phyloP scores from a whole-genome alignment of 2,797 vertebrate genomes.

The Clarias platycephalus region DNA sequence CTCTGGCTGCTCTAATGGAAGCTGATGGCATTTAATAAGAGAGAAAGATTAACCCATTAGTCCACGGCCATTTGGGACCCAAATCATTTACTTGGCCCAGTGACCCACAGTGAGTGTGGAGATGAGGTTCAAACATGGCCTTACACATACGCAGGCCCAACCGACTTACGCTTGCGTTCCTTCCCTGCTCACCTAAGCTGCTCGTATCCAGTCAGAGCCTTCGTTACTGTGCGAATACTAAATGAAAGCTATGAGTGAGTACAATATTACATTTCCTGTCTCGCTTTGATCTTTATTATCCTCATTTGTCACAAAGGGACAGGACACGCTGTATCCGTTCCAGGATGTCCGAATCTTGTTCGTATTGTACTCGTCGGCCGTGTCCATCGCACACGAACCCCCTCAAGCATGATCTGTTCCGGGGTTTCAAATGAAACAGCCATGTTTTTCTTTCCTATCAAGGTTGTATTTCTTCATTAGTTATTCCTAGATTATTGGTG shows the following conservation, averaged over 20 bases:
- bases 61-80: slow-evolving; percentile 55
- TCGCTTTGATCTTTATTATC: background rate
- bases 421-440: background rate
- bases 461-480: slow-evolving; percentile 90
- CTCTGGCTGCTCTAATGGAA: slow-evolving; percentile 54
- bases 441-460: slow-evolving; percentile 64
- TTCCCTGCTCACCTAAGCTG: background rate
- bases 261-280: background rate
- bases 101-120: slow-evolving; percentile 55
- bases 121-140: slow-evolving; percentile 45
- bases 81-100: slow-evolving; percentile 62
- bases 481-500: slow-evolving; percentile 60
- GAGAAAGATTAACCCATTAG: slow-evolving; percentile 61
- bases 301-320: slow-evolving; percentile 10
- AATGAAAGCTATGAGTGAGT: background rate
- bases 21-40: slow-evolving; percentile 62
- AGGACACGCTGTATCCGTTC: background rate
- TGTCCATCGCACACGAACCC: background rate
- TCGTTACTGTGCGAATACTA: background rate
- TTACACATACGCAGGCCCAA: background rate
- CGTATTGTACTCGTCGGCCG: slow-evolving; percentile 15
- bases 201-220: background rate
- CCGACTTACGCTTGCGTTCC: background rate
- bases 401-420: slow-evolving; percentile 1
- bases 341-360: background rate